A percentile compares a stretch with the other conserved stretches of the same genome.
phyloP scores from a whole-genome alignment of 2,113 vertebrate genomes.

The Hippocampus zosterae region DNA sequence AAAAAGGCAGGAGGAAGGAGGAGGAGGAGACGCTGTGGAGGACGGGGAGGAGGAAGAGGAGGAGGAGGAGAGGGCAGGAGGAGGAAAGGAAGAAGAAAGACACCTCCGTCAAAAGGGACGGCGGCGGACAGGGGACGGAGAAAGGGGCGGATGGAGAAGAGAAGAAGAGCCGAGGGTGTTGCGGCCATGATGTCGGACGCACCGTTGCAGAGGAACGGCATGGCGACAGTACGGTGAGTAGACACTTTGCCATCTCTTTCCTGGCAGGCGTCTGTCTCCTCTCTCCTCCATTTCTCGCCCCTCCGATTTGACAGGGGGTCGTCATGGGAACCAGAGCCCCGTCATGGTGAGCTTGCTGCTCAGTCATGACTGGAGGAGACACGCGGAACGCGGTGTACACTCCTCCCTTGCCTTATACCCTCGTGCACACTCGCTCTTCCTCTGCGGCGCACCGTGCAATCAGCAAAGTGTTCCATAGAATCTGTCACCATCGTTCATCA shows the following conservation, averaged over 20 bases:
- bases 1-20: slow-evolving; percentile 39
- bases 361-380: slow-evolving; percentile 66
- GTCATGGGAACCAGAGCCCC: slow-evolving; percentile 64
- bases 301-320: slow-evolving; percentile 63
- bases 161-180: slow-evolving; percentile 25
- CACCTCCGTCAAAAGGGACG: slow-evolving; percentile 34
- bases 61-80: slow-evolving; percentile 6
- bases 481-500: neutral
- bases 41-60: slow-evolving; percentile 16
- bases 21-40: slow-evolving; percentile 22
- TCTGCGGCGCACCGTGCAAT: slow-evolving; percentile 15
- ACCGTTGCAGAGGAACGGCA: slow-evolving; percentile 65
- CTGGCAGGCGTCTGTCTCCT: slow-evolving; percentile 17
- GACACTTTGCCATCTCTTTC: slow-evolving; percentile 19
- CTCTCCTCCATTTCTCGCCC: slow-evolving; percentile 23
- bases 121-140: slow-evolving; percentile 19
- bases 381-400: slow-evolving; percentile 54
- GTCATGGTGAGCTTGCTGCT: slow-evolving; percentile 66
- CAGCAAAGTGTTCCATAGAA: neutral
- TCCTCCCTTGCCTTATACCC: slow-evolving; percentile 35
- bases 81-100: slow-evolving; percentile 11
- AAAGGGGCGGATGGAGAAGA: slow-evolving; percentile 6
- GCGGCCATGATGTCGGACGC: slow-evolving; percentile 61
- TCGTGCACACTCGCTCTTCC: slow-evolving; percentile 9
- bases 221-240: slow-evolving; percentile 57